phyloP scores from a whole-genome alignment of 2,888 invertebrate genomes.

The Campaea margaritaria region DNA sequence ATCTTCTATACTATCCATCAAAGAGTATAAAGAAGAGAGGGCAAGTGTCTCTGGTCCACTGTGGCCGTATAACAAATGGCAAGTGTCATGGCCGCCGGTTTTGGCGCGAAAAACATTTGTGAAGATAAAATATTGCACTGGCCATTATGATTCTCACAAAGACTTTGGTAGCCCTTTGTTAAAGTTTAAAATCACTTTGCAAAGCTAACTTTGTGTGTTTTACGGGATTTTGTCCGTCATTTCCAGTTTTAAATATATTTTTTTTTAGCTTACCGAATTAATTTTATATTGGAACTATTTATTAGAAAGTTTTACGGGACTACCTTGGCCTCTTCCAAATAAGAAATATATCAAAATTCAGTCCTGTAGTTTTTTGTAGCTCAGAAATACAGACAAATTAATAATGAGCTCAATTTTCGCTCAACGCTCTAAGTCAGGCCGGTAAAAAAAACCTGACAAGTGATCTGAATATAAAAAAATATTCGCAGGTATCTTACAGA shows the following conservation, averaged over 20 bases:
- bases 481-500: too few relatives aligned
- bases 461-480: too few relatives aligned
- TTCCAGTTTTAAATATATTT: background rate
- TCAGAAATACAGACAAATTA: too few relatives aligned
- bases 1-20: slow-evolving; percentile 17
- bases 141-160: slow-evolving; percentile 25
- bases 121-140: slow-evolving; percentile 43
- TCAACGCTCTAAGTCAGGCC: too few relatives aligned
- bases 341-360: too few relatives aligned
- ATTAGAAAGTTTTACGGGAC: too few relatives aligned
- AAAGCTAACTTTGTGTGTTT: background rate
- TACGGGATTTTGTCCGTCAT: background rate
- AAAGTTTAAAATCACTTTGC: slow-evolving; percentile 3
- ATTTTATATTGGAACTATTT: too few relatives aligned
- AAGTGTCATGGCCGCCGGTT: slow-evolving; percentile 49
- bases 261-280: background rate
- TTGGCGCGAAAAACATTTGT: slow-evolving; percentile 46
- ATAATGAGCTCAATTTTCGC: too few relatives aligned
- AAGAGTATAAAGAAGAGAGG: slow-evolving; percentile 12
- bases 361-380: too few relatives aligned
- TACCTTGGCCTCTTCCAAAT: background rate
- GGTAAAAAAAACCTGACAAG: too few relatives aligned
- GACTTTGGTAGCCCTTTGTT: slow-evolving; percentile 8
- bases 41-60: slow-evolving; percentile 13
- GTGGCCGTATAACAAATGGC: slow-evolving; percentile 51